These are phyloP conservation scores for Xylota segnis DNA, from an alignment of 2,888 invertebrate genomes.

Conservation along the genomic window DNA sequence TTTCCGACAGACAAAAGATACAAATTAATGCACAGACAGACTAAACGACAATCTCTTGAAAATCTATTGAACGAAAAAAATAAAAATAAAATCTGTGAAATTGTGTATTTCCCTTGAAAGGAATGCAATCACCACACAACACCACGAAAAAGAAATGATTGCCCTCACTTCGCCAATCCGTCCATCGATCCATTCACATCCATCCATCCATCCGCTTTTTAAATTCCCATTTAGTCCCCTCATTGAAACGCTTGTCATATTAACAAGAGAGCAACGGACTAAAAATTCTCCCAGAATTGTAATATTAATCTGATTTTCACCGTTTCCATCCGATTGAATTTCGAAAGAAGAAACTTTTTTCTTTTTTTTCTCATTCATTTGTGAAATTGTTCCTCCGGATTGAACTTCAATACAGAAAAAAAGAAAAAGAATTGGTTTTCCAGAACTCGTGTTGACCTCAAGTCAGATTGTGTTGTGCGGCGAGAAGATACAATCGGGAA, in stretches of 20 bases:
- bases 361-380: constrained; percentile 5
- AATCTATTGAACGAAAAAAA: neutral
- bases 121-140: constrained; percentile 26
- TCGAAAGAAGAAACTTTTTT: constrained; percentile 18
- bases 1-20: constrained; percentile 34
- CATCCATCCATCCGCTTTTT: constrained; percentile 27
- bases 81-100: constrained; percentile 20
- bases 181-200: constrained; percentile 35
- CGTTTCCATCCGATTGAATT: constrained; percentile 54
- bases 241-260: constrained; percentile 45
- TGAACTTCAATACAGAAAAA: constrained; percentile 2
- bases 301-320: constrained; percentile 56
- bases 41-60: neutral
- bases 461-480: constrained; percentile 2
- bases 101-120: constrained; percentile 45
- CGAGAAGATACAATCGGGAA: constrained; percentile 5
- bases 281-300: constrained; percentile 27
- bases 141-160: neutral
- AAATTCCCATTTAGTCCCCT: constrained; percentile 36
- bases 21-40: constrained; percentile 22
- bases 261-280: constrained; percentile 35
- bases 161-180: constrained; percentile 16
- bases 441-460: constrained; percentile 36
- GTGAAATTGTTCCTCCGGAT: neutral
- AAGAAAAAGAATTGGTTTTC: constrained; percentile 39